phyloP scores from a whole-genome alignment of 2,113 vertebrate genomes.

The Edolisoma coerulescens region DNA sequence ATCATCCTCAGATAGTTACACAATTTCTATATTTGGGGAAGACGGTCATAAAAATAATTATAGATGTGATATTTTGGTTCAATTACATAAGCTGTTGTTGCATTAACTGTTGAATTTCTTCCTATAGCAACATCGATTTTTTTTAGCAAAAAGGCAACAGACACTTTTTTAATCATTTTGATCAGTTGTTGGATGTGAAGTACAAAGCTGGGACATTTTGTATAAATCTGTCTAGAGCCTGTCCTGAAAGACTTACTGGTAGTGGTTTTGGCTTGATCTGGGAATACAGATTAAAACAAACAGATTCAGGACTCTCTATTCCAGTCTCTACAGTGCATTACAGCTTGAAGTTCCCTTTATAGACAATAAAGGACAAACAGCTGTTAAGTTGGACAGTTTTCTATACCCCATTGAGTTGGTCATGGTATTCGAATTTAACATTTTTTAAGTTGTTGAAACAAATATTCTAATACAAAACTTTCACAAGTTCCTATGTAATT shows the following conservation, averaged over 20 bases:
- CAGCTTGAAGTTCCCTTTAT: not conserved
- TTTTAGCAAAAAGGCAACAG: not conserved
- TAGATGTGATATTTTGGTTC: not conserved
- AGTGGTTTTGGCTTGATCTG: not conserved
- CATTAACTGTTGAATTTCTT: not conserved
- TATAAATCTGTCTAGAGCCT: not conserved
- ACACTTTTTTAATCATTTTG: not conserved
- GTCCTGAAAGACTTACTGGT: not conserved
- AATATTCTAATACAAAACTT: not conserved
- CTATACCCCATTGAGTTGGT: not conserved
- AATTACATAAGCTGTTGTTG: not conserved
- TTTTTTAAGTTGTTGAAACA: not conserved
- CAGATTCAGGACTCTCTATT: not conserved
- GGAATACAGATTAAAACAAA: not conserved
- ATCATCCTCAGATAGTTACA: not conserved
- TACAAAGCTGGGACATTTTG: not conserved
- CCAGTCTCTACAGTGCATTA: not conserved
- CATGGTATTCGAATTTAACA: not conserved
- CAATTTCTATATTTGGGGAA: not conserved
- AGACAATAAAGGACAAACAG: not conserved
- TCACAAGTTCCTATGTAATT: not conserved
- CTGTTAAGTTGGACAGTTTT: not conserved
- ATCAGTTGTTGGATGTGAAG: not conserved
- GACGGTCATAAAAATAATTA: not conserved
- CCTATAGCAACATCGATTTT: not conserved